Base-by-base conservation (phyloP, 2,797 vertebrate genomes). In the Arctocebus calabarensis region DNA sequence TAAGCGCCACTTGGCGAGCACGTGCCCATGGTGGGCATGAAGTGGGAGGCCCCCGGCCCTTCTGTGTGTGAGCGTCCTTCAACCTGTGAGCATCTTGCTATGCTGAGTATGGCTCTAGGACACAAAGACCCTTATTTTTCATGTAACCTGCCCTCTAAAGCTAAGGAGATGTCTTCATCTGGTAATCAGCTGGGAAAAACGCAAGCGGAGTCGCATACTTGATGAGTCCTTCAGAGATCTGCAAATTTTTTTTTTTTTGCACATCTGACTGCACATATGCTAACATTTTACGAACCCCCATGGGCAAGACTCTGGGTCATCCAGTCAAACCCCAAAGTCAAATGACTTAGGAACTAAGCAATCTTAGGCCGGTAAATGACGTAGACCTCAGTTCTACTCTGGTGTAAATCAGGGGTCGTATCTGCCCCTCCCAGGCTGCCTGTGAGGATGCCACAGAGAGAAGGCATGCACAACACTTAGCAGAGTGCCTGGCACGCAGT, bases 1-100 rank as follows among this genome's bases (percentile, higher is more conserved):
- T 0, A 25, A 57, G 45, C 9, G 10, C n/a, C 55, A 0, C 45
- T 6, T 3, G 59, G 62, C 62, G 48, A 57, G 62, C 43, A n/a
- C 0, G 2, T 8, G 55, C 16, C 62, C 1, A 0, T 3, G 1
- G 14, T 4, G 62, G 25, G 29, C 32, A 9, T 59, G 55, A 62
- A 27, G 32, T 19, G 5, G 40, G 34, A 59, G 9, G 27, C 1
- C 0, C 20, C 0, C 20, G 55, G 23, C 32, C 70, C 77, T 74
- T 25, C 57, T 37, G 3, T 20, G 2, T 1, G 19, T 14, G 10
- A 10, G 16, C 3, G 17, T 4, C 19, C 52, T 7, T 23, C 3
- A 1, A 10, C 3, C 0, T 5, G 6, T 13, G 74, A 25, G 48
- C 12, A 14, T 8, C 25, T 77, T 19, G 59, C 79, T 57, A 52